Percentiles rank a stretch among this genome's conserved stretches.
Conservation (phyloP, 2,888 invertebrate genomes). For the Acleris emargana region DNA sequence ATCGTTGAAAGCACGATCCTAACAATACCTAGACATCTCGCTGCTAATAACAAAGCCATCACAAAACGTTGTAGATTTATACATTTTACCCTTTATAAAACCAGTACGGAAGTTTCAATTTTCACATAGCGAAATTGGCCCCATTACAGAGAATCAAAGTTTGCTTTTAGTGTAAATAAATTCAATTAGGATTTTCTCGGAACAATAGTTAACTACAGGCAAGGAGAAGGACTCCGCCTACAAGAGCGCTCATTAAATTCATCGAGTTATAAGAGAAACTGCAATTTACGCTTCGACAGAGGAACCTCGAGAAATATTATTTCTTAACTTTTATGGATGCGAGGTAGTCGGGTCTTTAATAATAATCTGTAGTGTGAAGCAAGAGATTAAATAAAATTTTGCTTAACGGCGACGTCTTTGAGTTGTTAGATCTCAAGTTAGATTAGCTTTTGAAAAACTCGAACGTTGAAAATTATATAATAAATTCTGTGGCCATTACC, state of each 20-base stretch:
- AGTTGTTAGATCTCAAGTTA: neutral
- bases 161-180: constrained; percentile 48
- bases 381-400: neutral
- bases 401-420: neutral
- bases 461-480: too few species aligned
- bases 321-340: constrained; percentile 43
- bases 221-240: constrained; percentile 47
- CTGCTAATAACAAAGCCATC: too few species aligned
- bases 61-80: neutral
- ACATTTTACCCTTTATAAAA: neutral
- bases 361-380: neutral
- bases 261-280: constrained; percentile 51
- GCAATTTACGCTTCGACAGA: constrained; percentile 50
- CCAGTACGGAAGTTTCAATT: neutral
- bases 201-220: constrained; percentile 47
- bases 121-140: constrained; percentile 2
- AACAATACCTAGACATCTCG: too few species aligned
- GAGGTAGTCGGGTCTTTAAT: constrained; percentile 17
- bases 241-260: constrained; percentile 54
- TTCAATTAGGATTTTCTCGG: constrained; percentile 40
- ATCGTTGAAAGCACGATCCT: too few species aligned
- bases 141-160: constrained; percentile 43
- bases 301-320: constrained; percentile 47
- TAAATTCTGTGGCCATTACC: too few species aligned
- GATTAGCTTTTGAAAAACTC: too few species aligned